A percentile compares a stretch with the other conserved stretches of the same genome.
Evolutionary conservation across 2,113 vertebrate species (phyloP).

Genomic region (Capreolus pygargus): DNA sequence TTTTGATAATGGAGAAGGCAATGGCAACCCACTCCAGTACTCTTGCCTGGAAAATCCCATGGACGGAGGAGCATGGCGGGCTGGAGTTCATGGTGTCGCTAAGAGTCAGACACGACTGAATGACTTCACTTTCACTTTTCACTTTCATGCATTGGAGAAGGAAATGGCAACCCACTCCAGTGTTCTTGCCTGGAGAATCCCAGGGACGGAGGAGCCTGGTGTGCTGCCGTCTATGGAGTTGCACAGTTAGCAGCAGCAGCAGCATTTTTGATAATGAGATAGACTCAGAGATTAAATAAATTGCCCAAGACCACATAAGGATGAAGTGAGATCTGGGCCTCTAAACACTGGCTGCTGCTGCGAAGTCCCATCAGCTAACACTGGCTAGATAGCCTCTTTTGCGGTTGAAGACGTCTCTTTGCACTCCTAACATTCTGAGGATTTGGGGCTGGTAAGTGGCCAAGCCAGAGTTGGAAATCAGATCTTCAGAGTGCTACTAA

Average conservation of each 20-base stretch:
- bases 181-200: neutral
- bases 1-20: neutral
- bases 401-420: neutral
- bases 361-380: neutral
- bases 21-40: neutral
- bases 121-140: neutral
- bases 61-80: neutral
- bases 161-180: neutral
- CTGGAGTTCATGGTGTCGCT: neutral
- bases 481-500: neutral
- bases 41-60: neutral
- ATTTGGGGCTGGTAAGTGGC: neutral
- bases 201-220: neutral
- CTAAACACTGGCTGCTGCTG: neutral
- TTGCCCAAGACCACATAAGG: neutral
- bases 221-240: rapidly evolving
- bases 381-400: neutral
- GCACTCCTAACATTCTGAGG: neutral
- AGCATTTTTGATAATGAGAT: neutral
- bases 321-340: neutral
- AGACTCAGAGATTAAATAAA: neutral
- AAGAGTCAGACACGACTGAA: neutral
- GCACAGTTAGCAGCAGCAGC: neutral
- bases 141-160: neutral
- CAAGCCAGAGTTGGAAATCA: neutral